Conservation (phyloP, 2,888 invertebrate species). For the Aquatica leii region DNA sequence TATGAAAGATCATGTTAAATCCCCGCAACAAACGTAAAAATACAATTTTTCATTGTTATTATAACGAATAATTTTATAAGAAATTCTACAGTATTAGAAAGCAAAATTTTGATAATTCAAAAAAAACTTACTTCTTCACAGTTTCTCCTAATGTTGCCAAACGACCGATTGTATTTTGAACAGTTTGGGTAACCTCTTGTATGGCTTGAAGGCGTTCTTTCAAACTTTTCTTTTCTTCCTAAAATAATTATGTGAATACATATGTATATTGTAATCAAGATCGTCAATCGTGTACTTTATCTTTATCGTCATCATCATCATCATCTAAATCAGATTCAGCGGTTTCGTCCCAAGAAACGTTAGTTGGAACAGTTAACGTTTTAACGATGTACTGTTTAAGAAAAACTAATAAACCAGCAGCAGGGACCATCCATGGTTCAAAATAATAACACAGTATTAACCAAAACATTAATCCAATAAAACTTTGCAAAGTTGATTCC, state of each 20-base stretch:
- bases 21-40: too few relatives aligned
- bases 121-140: constrained; percentile 89
- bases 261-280: background rate
- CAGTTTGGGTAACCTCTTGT: constrained; percentile 96
- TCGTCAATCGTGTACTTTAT: constrained; percentile 67
- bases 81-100: too few relatives aligned
- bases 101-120: too few relatives aligned
- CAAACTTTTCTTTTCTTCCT: constrained; percentile 95
- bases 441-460: constrained; percentile 91
- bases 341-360: constrained; percentile 58
- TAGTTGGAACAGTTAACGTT: constrained; percentile 54
- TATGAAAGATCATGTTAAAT: too few relatives aligned
- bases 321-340: constrained; percentile 70
- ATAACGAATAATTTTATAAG: too few relatives aligned
- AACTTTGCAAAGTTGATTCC: constrained; percentile 89
- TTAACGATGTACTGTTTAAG: constrained; percentile 74
- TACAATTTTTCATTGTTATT: too few relatives aligned
- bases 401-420: constrained; percentile 81
- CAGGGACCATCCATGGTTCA: constrained; percentile 94
- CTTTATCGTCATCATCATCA: constrained; percentile 91
- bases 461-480: constrained; percentile 84
- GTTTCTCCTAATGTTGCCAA: constrained; percentile 94
- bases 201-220: constrained; percentile 94
- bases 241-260: constrained; percentile 40
- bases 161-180: constrained; percentile 95